These are phyloP conservation scores for Cyclargus thomasi DNA, from an alignment of 1,140 invertebrate species.

Conservation along the genomic window DNA sequence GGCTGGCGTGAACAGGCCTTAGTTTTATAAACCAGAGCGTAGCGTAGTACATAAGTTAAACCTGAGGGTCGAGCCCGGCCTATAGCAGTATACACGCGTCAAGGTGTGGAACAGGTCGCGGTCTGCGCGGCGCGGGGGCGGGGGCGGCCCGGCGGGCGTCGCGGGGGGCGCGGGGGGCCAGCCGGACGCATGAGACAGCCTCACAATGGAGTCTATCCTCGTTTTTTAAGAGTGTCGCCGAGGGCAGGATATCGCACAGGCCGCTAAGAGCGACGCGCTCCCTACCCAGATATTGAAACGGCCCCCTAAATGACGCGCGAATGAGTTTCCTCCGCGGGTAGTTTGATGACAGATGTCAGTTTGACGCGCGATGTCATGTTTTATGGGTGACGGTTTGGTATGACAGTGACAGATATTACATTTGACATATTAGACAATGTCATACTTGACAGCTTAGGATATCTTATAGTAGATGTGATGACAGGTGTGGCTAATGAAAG, in stretches of 20 bases:
- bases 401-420: neutral
- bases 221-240: slow-evolving; percentile 60
- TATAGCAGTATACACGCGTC: slow-evolving; percentile 59
- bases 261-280: slow-evolving; percentile 31
- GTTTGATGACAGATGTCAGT: neutral
- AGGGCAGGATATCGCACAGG: slow-evolving; percentile 30
- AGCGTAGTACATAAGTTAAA: neutral
- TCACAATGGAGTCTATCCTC: slow-evolving; percentile 71
- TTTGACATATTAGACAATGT: neutral
- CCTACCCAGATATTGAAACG: slow-evolving; percentile 44
- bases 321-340: neutral
- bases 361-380: neutral
- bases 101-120: slow-evolving; percentile 65
- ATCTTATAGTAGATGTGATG: too few species aligned
- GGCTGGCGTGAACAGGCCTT: neutral
- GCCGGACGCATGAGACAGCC: slow-evolving; percentile 49
- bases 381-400: neutral
- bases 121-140: slow-evolving; percentile 55
- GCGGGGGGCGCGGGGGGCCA: slow-evolving; percentile 18
- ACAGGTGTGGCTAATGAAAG: too few species aligned
- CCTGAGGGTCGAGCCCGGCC: slow-evolving; percentile 24
- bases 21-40: neutral
- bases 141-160: slow-evolving; percentile 51
- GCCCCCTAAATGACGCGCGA: slow-evolving; percentile 20
- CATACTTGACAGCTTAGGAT: neutral